Percentiles rank a stretch among this genome's conserved stretches.
These are phyloP conservation scores for Blastobasis lacticolella DNA, from an alignment of 2,888 invertebrate species.

Conservation along the genomic window DNA sequence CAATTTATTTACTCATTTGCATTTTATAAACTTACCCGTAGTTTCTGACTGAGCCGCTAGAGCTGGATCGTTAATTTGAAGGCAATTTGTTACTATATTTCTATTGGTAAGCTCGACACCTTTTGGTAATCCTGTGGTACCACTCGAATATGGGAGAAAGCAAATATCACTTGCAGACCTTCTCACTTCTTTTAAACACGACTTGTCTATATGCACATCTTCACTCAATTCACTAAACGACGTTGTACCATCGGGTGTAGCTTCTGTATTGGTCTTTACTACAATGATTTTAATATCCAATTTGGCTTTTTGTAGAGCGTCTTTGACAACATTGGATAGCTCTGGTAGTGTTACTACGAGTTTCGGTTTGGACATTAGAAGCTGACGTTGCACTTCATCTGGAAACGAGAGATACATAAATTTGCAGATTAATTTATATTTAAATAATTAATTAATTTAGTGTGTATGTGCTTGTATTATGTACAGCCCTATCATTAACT, in stretches of 20 bases:
- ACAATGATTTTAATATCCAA: constrained; percentile 72
- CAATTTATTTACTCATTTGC: no score
- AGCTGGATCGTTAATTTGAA: constrained; percentile 45
- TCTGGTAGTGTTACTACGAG: constrained; percentile 76
- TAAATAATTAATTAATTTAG: no score
- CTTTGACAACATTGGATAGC: constrained; percentile 55
- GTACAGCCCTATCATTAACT: no score
- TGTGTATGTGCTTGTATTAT: no score
- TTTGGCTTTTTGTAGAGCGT: constrained; percentile 65
- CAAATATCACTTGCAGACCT: constrained; percentile 73
- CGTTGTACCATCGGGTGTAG: constrained; percentile 60
- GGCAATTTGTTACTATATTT: constrained; percentile 71
- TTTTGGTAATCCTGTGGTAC: constrained; percentile 89
- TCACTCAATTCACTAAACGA: constrained; percentile 77
- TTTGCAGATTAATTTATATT: no score
- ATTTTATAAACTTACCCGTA: constrained; percentile 37
- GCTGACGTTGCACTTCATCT: constrained; percentile 83
- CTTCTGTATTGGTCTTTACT: constrained; percentile 47
- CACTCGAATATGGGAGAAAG: constrained; percentile 88
- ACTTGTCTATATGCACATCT: constrained; percentile 69
- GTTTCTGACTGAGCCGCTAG: constrained; percentile 45
- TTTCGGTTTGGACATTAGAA: constrained; percentile 76
- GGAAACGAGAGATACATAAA: constrained; percentile 23
- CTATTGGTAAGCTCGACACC: constrained; percentile 80
- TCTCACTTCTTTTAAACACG: constrained; percentile 61